Base-by-base conservation (phyloP, 2,113 vertebrate species). In the Trematomus loennbergii region DNA sequence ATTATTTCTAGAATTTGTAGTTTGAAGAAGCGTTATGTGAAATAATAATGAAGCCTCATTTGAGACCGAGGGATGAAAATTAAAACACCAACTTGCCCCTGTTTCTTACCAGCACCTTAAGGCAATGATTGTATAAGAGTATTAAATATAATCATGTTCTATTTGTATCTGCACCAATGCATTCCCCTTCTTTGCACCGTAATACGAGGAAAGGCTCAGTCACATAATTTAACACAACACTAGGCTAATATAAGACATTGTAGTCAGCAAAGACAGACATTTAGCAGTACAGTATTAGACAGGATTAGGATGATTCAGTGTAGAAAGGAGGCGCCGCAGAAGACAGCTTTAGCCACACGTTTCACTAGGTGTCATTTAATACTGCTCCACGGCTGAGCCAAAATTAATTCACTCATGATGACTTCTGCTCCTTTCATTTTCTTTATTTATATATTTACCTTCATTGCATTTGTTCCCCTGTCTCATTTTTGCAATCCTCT, bases 291-390 rank as follows among this genome's bases (percentile, higher is more conserved):
- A 55, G 88, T 68, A 85, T 91, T 90, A 90, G 82, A 89, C 52
- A 55, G 89, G 90, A 93, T 92, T 94, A 92, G 70, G 74, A 81
- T 83, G 83, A 89, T 81, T 91, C 84, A 74, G 71, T 43, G 81
- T 22, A 71, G 84, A 84, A 88, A 92, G 63, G 81, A 89, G 78
- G 69, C 50, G 52, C 70, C 12, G 52, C 57, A 81, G 85, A 87
- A 79, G 85, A 91, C 88, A 87, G 89, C 87, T 89, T 88, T 67
- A 84, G 81, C 88, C 86, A 79, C 89, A 85, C 80, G 20, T 91
- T 90, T 87, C 73, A 79, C 72, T 43, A 88, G 87, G 89, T 92
- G 89, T 88, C 89, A 90, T 89, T 89, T 90, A 90, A 89, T 77
- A 87, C 57, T 25, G 62, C 72, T 81, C 69, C 49, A 46, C 81